phyloP scores from a whole-genome alignment of 2,113 vertebrate species.

The Sander lucioperca region DNA sequence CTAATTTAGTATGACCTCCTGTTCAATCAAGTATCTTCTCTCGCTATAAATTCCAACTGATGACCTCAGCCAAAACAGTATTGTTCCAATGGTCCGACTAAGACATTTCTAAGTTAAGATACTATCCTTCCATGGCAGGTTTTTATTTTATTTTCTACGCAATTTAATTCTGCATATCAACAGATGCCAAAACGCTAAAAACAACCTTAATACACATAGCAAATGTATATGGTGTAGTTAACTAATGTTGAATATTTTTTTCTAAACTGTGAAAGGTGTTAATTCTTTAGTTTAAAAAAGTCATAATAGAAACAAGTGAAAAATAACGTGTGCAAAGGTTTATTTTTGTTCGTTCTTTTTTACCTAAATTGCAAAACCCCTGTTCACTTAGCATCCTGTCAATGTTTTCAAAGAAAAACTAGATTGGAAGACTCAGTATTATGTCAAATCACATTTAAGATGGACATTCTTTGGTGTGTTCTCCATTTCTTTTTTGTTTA shows the following conservation, averaged over 20 bases:
- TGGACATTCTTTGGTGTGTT: conserved; percentile 62
- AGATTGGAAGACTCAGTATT: background rate
- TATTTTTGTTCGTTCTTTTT: background rate
- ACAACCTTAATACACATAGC: background rate
- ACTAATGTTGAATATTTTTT: background rate
- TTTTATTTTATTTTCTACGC: background rate
- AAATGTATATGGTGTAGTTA: background rate
- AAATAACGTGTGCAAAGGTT: background rate
- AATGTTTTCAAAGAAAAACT: background rate
- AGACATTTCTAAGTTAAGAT: background rate
- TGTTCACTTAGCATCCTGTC: background rate
- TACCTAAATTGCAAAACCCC: background rate
- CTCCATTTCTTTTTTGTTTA: conserved; percentile 23
- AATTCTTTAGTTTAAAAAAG: background rate
- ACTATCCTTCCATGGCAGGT: background rate
- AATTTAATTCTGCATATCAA: background rate
- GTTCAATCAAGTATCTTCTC: background rate
- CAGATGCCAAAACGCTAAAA: background rate
- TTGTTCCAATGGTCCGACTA: background rate
- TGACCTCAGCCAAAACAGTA: background rate
- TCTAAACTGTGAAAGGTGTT: background rate
- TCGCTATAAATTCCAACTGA: background rate
- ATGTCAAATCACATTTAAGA: conserved; percentile 39
- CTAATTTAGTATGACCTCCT: background rate
- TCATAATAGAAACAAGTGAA: background rate